These are phyloP conservation scores for Glyptemys insculpta DNA, from an alignment of 2,797 vertebrate genomes.

Conservation along the genomic window DNA sequence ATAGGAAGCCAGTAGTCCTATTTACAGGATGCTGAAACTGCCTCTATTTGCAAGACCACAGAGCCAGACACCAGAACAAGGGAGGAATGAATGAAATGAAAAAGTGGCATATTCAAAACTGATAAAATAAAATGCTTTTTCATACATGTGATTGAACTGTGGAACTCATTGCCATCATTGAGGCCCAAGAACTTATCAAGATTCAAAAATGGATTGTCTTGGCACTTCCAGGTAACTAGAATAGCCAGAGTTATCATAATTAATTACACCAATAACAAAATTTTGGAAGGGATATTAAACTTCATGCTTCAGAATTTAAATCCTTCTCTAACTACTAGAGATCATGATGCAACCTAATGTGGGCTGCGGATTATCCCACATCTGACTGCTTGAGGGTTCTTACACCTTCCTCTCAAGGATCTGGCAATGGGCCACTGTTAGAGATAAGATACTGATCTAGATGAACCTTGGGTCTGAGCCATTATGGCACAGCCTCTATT, in stretches of 20 bases:
- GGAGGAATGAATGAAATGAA: background rate
- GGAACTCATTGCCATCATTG: too few species aligned
- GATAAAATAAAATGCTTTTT: background rate
- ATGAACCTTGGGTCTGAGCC: background rate
- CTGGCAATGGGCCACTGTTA: background rate
- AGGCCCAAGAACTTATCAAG: too few species aligned
- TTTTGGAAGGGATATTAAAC: background rate
- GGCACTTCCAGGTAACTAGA: background rate
- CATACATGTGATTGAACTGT: too few species aligned
- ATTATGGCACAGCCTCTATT: background rate
- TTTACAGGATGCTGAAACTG: background rate
- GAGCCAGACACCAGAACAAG: background rate
- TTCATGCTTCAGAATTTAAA: background rate
- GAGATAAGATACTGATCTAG: background rate
- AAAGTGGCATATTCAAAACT: background rate
- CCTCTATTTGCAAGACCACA: too few species aligned
- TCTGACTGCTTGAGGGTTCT: background rate
- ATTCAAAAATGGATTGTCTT: too few species aligned
- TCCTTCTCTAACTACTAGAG: background rate
- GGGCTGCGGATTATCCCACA: background rate
- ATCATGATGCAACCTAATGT: background rate
- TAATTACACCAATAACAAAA: background rate
- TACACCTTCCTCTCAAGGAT: background rate
- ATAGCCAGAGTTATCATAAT: background rate
- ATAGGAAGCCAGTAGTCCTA: background rate